These are phyloP conservation scores for Pteropus alecto DNA, from an alignment of 2,113 vertebrate genomes.

Conservation along the genomic window DNA sequence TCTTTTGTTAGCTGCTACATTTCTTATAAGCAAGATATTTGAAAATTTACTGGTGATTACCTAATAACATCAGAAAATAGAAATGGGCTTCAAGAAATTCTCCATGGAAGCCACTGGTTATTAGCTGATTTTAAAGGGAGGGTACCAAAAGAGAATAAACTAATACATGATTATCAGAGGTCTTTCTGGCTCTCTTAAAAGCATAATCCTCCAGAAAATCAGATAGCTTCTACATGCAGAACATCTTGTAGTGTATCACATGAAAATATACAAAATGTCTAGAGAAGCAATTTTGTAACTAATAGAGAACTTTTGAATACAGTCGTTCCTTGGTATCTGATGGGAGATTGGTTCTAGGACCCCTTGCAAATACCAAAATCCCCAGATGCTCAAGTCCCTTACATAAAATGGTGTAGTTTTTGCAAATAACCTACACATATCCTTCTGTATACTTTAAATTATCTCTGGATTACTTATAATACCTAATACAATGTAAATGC, in stretches of 20 bases:
- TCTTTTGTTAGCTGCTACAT: background rate
- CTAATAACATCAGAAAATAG: background rate
- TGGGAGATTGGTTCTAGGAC: background rate
- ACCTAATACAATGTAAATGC: background rate
- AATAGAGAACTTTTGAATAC: background rate
- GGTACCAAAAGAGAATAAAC: slow-evolving; percentile 8
- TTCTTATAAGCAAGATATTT: slow-evolving; percentile 32
- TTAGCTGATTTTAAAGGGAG: background rate
- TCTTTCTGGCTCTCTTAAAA: background rate
- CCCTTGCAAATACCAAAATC: background rate
- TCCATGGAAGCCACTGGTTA: background rate
- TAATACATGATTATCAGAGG: background rate
- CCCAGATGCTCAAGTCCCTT: background rate
- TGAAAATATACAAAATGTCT: background rate
- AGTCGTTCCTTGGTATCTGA: background rate
- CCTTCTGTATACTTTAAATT: background rate
- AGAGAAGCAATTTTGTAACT: slow-evolving; percentile 9
- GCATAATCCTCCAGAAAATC: background rate
- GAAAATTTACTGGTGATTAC: background rate
- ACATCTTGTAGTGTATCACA: background rate
- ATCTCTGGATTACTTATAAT: background rate
- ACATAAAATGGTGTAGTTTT: background rate
- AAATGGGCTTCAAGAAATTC: slow-evolving; percentile 2
- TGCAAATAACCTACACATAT: background rate
- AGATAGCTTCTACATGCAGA: background rate